These are phyloP conservation scores for Pentalonia nigronervosa DNA, from an alignment of 1,140 invertebrate species.

Conservation along the genomic window DNA sequence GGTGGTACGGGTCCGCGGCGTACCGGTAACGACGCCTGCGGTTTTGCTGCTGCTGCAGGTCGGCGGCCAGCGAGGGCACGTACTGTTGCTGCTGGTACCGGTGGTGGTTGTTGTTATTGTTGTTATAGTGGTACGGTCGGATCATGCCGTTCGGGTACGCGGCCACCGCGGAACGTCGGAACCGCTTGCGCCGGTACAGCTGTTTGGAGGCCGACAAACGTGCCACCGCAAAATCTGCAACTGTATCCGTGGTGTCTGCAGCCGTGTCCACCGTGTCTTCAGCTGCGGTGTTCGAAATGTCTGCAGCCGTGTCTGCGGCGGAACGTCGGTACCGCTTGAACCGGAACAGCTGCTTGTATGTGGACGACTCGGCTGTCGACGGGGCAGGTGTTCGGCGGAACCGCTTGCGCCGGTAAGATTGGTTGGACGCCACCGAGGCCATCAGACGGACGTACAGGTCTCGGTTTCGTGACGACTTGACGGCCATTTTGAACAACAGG, in stretches of 20 bases:
- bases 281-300: too few relatives aligned
- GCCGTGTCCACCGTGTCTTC: background rate
- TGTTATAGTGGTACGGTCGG: conserved; percentile 46
- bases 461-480: conserved; percentile 9
- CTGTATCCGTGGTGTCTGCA: too few relatives aligned
- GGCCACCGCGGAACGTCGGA: conserved; percentile 4
- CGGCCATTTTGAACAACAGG: background rate
- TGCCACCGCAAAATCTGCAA: background rate
- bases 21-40: conserved; percentile 46
- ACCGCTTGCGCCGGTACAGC: conserved; percentile 3
- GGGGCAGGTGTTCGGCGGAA: background rate
- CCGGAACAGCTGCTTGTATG: conserved; percentile 47
- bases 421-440: conserved; percentile 28
- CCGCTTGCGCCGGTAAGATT: conserved; percentile 10
- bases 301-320: background rate
- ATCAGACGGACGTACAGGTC: conserved; percentile 11
- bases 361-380: background rate
- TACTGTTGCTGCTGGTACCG: background rate
- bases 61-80: background rate
- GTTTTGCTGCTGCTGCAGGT: conserved; percentile 31
- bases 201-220: background rate
- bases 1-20: conserved; percentile 11
- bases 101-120: background rate
- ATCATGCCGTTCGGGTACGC: conserved; percentile 24
- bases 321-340: conserved; percentile 42